phyloP scores from a whole-genome alignment of 2,888 invertebrate species.

The Drosophila monieri region DNA sequence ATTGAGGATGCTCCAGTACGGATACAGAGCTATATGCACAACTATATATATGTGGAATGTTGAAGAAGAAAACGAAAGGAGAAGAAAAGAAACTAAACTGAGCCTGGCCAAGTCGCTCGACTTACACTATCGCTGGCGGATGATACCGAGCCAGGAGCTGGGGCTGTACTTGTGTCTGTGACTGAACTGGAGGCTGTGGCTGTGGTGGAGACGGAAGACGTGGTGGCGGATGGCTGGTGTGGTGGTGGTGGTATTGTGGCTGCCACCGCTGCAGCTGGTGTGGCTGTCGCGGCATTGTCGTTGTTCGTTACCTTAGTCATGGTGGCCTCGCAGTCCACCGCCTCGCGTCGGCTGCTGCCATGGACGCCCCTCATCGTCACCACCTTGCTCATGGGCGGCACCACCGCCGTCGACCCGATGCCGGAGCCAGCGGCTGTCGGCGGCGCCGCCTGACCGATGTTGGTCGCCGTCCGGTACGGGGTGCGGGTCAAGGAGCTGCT shows the following conservation, averaged over 20 bases:
- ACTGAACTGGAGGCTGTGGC: slow-evolving; percentile 37
- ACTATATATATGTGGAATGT: slow-evolving; percentile 37
- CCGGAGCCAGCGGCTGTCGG: slow-evolving; percentile 2
- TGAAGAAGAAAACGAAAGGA: slow-evolving; percentile 29
- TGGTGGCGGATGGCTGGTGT: slow-evolving; percentile 17
- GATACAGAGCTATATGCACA: background rate
- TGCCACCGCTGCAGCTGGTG: slow-evolving; percentile 5
- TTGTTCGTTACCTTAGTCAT: slow-evolving; percentile 30
- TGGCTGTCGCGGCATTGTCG: slow-evolving; percentile 2
- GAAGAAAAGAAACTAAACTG: slow-evolving; percentile 33
- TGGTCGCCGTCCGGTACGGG: slow-evolving; percentile 68
- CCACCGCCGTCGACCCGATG: slow-evolving; percentile 11
- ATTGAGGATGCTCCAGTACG: slow-evolving; percentile 1
- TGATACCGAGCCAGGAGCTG: slow-evolving; percentile 32
- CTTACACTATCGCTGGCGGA: slow-evolving; percentile 72
- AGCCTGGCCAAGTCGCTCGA: slow-evolving; percentile 50
- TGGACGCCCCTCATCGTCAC: slow-evolving; percentile 1
- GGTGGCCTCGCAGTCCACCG: background rate
- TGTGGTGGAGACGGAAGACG: slow-evolving; percentile 45
- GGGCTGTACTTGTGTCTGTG: slow-evolving; percentile 34
- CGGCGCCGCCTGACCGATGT: slow-evolving; percentile 21
- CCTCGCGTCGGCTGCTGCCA: background rate
- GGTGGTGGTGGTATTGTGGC: background rate
- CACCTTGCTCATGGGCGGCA: slow-evolving; percentile 38
- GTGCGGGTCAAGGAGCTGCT: slow-evolving; percentile 77